Percentiles rank a stretch among this genome's conserved stretches.
Evolutionary conservation across 2,888 invertebrate species (phyloP).

Genomic region (Rotaria sp.): DNA sequence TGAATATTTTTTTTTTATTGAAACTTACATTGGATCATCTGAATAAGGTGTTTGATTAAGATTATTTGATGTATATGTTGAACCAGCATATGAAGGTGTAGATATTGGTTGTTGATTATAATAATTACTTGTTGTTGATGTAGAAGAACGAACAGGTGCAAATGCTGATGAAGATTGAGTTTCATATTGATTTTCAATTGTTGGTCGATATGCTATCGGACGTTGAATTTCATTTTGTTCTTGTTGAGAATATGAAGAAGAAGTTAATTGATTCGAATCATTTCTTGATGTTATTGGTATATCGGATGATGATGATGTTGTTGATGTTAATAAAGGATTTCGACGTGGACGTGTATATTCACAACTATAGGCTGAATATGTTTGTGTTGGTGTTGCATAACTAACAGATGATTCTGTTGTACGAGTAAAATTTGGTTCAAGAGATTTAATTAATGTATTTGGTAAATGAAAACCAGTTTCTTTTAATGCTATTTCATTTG

Average conservation of each 20-base stretch:
- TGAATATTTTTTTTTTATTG: no score
- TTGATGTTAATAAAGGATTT: not conserved
- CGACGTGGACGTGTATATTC: conserved; percentile 27
- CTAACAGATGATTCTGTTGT: not conserved
- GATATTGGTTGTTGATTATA: not conserved
- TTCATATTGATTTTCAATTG: not conserved
- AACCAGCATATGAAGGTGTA: not conserved
- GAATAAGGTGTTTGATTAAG: not conserved
- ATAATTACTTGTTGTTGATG: not conserved
- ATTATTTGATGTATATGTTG: not conserved
- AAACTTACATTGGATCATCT: conserved; percentile 11
- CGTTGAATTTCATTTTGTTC: not conserved
- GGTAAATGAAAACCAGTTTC: not conserved
- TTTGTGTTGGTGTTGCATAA: conserved; percentile 17
- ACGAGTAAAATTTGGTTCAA: conserved; percentile 1
- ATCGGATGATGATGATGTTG: not conserved
- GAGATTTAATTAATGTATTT: not conserved
- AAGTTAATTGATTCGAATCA: not conserved
- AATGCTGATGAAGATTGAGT: not conserved
- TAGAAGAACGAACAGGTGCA: not conserved
- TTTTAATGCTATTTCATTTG: not conserved
- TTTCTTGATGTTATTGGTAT: not conserved
- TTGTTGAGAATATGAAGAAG: not conserved
- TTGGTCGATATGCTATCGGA: not conserved
- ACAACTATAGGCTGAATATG: not conserved